Evolutionary conservation across 2,113 vertebrate genomes (phyloP), one percentile per base, ranked within the genome.

Genomic region (Fukomys damarensis): DNA sequence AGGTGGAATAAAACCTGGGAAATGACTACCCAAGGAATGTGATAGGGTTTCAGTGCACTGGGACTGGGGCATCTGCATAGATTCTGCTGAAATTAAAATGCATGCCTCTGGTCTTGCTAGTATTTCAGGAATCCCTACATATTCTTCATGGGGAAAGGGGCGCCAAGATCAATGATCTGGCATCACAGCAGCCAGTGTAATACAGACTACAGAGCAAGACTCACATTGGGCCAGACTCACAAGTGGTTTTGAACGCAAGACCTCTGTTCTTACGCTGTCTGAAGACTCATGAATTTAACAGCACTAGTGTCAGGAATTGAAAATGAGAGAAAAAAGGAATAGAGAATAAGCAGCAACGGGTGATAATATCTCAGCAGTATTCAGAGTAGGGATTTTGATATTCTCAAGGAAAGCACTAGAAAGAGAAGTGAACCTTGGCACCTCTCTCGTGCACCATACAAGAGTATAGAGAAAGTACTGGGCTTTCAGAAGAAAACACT

Each of bases 221-320:
- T 32, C 61, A 14, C 2, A 1, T 81, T 77, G 90, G 65, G 46
- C 46, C 49, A 92, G n/a, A 86, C 58, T 46, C 32, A 22, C 72
- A 46, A 49, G n/a, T 91, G 43, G 49, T 89, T 95, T 95, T 96
- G 87, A 96, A 86, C 72, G 59, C 93, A 91, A 94, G 52, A 83
- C 66, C 41, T 96, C 86, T 91, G 79, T 84, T 98, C 80, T 68
- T 59, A 52, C 17, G 22, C 32, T 82, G 65, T 54, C 76, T 94
- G 77, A 94, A 90, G 87, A 96, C 63, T 89, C 79, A 86, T n/a
- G 61, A 96, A 94, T 87, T 96, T 97, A 87, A 95, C 24, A 96
- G 92, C 82, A 91, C 89, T 58, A 88, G 72, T 46, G 80, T 61
- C 52, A 19, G 89, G 49, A 94, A 91, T 17, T 90, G 52, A 94